Conservation (phyloP, 2,888 invertebrate genomes). For the Autographa gamma region DNA sequence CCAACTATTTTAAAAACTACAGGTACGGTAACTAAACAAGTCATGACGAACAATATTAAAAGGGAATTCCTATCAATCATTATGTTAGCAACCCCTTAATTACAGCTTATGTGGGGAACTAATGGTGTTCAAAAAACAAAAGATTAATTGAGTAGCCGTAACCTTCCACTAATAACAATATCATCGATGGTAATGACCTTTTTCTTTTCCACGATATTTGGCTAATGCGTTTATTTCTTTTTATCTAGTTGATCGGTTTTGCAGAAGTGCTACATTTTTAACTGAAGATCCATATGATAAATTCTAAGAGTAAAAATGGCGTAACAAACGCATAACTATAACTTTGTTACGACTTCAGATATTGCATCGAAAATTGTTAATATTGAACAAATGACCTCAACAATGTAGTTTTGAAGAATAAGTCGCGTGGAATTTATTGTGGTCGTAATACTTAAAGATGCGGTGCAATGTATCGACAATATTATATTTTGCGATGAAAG, state of each 20-base stretch:
- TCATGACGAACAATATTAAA: background rate
- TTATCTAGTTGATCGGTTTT: too few species aligned
- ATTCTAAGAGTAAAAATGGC: too few species aligned
- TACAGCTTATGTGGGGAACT: background rate
- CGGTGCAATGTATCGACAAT: background rate
- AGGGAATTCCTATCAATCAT: background rate
- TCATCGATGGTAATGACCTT: too few species aligned
- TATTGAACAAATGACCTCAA: constrained; percentile 8
- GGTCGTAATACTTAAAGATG: constrained; percentile 5
- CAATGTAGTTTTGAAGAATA: constrained; percentile 28
- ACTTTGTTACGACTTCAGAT: constrained; percentile 8
- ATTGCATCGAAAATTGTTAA: constrained; percentile 6
- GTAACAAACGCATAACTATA: too few species aligned
- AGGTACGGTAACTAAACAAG: background rate
- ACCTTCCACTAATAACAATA: background rate
- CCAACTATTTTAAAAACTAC: too few species aligned
- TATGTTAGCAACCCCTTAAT: background rate
- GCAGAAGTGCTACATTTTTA: too few species aligned
- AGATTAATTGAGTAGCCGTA: background rate
- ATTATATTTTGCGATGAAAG: background rate
- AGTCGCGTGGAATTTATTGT: constrained; percentile 28
- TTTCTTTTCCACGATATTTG: too few species aligned
- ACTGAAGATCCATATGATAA: too few species aligned
- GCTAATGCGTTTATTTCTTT: too few species aligned
- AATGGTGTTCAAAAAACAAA: constrained; percentile 3